Conservation (phyloP, 2,888 invertebrate species). For the Isoperla grammatica region DNA sequence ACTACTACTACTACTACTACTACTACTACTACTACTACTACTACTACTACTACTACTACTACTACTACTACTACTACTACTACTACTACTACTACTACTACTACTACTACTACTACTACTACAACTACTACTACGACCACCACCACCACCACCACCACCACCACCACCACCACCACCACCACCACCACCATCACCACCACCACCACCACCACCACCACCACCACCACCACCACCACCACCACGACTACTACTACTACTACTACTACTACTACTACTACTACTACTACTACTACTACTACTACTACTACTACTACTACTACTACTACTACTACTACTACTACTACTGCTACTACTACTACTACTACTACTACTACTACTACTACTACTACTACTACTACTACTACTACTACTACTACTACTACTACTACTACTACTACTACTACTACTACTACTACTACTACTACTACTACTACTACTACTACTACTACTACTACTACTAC, state of each 20-base stretch:
- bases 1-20: slow-evolving; percentile 4
- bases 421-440: slow-evolving; percentile 4
- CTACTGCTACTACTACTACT: slow-evolving; percentile 2
- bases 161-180: background rate
- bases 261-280: no score
- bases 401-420: slow-evolving; percentile 6
- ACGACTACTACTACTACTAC: no score
- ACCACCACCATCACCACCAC: background rate
- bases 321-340: slow-evolving; percentile 4
- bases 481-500: slow-evolving; percentile 4
- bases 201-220: background rate
- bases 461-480: background rate
- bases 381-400: slow-evolving; percentile 2
- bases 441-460: slow-evolving; percentile 6
- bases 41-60: slow-evolving; percentile 2
- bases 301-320: slow-evolving; percentile 4
- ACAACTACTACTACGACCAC: no score
- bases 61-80: slow-evolving; percentile 4
- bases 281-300: slow-evolving; percentile 4
- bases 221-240: background rate
- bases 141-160: no score
- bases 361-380: slow-evolving; percentile 4
- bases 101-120: slow-evolving; percentile 2
- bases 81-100: slow-evolving; percentile 4
- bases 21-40: slow-evolving; percentile 4